A percentile compares a stretch with the other conserved stretches of the same genome.
Conservation (phyloP, 2,888 invertebrate genomes). For the Anorthoa munda region DNA sequence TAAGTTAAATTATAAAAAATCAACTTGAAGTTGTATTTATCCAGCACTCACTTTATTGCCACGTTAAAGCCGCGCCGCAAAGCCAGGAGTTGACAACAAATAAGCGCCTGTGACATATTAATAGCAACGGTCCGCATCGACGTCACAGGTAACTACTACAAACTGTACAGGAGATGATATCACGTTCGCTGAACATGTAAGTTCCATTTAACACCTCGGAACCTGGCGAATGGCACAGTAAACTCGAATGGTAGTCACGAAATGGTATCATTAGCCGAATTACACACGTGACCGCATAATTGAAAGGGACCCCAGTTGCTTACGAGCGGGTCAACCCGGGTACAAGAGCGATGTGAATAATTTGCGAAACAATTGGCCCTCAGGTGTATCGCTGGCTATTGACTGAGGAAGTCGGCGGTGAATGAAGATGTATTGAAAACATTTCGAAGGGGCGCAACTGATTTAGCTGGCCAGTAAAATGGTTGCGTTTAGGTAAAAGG, state of each 20-base stretch:
- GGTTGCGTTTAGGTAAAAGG: conserved; percentile 13
- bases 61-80: conserved; percentile 4
- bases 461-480: conserved; percentile 49
- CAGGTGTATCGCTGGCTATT: conserved; percentile 66
- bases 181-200: conserved; percentile 81
- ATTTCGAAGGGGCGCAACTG: conserved; percentile 52
- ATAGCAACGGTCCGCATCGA: conserved; percentile 67
- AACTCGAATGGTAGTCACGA: conserved; percentile 79
- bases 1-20: neutral
- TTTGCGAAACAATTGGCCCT: conserved; percentile 72
- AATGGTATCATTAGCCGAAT: conserved; percentile 81
- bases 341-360: conserved; percentile 73
- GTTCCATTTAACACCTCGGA: conserved; percentile 84
- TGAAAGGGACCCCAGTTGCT: conserved; percentile 69
- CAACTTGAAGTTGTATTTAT: neutral
- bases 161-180: conserved; percentile 75
- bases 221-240: conserved; percentile 75
- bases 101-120: conserved; percentile 67
- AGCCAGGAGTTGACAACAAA: conserved; percentile 28
- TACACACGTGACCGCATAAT: conserved; percentile 81
- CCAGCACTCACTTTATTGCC: conserved; percentile 8
- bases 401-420: conserved; percentile 51
- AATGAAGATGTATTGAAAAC: conserved; percentile 68
- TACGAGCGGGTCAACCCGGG: conserved; percentile 65
- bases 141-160: conserved; percentile 66